phyloP scores from a whole-genome alignment of 2,113 vertebrate species.

The Dinomys branickii region DNA sequence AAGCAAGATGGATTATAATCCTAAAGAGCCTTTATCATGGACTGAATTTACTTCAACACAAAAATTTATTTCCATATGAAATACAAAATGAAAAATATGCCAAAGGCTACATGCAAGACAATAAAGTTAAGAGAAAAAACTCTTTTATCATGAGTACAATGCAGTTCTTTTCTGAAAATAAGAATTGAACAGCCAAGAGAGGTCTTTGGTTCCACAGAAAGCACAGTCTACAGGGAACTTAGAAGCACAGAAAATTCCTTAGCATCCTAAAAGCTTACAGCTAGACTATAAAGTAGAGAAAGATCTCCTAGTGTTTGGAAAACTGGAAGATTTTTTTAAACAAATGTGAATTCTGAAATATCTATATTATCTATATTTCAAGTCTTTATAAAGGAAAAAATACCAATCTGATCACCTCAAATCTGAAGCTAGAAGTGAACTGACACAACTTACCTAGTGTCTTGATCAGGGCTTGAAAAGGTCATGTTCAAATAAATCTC shows the following conservation, averaged over 20 bases:
- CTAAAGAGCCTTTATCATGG: not conserved
- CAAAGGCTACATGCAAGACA: not conserved
- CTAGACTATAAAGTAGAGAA: not conserved
- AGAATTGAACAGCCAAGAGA: not conserved
- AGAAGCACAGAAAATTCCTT: not conserved
- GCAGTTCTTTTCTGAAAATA: not conserved
- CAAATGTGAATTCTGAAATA: not conserved
- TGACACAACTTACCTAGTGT: not conserved
- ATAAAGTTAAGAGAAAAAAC: not conserved
- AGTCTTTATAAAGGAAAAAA: not conserved
- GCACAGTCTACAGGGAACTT: rapidly evolving
- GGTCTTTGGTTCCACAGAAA: not conserved
- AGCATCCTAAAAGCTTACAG: not conserved
- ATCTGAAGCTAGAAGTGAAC: not conserved
- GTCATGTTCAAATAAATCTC: not conserved
- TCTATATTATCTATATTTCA: not conserved
- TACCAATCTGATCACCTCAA: not conserved
- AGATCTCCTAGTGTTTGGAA: not conserved
- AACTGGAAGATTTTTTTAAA: not conserved
- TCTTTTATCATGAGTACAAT: not conserved
- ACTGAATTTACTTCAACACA: not conserved
- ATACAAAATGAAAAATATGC: not conserved
- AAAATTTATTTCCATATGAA: not conserved
- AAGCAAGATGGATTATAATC: not conserved
- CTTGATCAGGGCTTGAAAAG: not conserved